Percentiles rank a stretch among this genome's conserved stretches.
phyloP scores from a whole-genome alignment of 2,797 vertebrate species.

The Anniella stebbinsi region DNA sequence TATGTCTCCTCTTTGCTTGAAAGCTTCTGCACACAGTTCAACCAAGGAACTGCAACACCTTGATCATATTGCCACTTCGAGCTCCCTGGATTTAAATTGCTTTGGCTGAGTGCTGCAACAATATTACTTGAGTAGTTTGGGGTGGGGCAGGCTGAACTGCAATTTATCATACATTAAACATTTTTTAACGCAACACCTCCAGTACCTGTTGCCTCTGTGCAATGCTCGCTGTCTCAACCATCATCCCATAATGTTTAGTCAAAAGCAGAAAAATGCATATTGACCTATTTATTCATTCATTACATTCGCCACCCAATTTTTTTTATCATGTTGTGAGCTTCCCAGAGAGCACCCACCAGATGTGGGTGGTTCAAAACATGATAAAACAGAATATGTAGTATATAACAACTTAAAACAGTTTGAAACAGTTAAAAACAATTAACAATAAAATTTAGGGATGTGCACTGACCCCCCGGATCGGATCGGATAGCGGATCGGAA shows the following conservation, averaged over 20 bases:
- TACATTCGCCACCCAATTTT: no score
- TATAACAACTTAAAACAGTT: no score
- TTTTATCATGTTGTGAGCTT: no score
- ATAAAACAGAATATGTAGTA: no score
- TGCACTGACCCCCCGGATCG: no score
- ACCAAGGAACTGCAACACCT: conserved; percentile 57
- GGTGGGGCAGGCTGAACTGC: conserved; percentile 42
- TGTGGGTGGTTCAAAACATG: no score
- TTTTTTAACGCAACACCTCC: conserved; percentile 36
- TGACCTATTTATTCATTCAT: background rate
- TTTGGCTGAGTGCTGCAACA: conserved; percentile 58
- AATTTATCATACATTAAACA: conserved; percentile 69
- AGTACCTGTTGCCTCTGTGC: conserved; percentile 21
- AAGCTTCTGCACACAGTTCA: conserved; percentile 42
- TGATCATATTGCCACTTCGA: conserved; percentile 60
- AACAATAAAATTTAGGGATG: no score
- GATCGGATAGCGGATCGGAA: no score
- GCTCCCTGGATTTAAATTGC: conserved; percentile 69
- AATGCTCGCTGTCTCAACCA: conserved; percentile 46
- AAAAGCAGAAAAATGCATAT: background rate
- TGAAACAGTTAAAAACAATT: no score
- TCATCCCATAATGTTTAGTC: conserved; percentile 29
- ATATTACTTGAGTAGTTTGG: conserved; percentile 51
- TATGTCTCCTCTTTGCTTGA: conserved; percentile 44
- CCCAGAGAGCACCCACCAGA: no score